A percentile compares a stretch with the other conserved stretches of the same genome.
These are phyloP conservation scores for Varecia variegata DNA, from an alignment of 2,797 vertebrate genomes.

Conservation along the genomic window DNA sequence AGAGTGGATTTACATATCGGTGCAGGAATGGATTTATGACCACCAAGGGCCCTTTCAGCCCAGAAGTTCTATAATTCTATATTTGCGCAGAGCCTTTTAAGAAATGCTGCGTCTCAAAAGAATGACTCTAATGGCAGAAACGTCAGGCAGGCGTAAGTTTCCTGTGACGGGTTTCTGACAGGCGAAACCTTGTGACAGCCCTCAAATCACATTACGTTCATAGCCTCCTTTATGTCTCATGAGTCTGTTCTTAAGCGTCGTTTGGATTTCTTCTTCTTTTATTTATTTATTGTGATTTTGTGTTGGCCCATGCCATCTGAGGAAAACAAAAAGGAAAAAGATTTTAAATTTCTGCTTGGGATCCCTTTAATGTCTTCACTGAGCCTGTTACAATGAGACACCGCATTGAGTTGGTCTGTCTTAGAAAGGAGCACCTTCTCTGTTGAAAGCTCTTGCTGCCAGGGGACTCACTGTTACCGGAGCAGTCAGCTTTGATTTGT, in stretches of 20 bases:
- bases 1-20: not conserved
- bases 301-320: not conserved
- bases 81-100: not conserved
- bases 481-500: conserved; percentile 65
- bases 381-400: not conserved
- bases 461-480: not conserved
- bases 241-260: not conserved
- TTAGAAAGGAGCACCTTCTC: conserved; percentile 30
- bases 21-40: not conserved
- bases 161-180: not conserved
- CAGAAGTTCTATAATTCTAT: not conserved
- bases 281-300: not conserved
- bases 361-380: conserved; percentile 11
- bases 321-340: not conserved
- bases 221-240: not conserved
- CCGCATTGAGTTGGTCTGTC: not conserved
- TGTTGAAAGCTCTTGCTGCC: not conserved
- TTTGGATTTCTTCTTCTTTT: conserved; percentile 28
- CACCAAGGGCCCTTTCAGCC: not conserved
- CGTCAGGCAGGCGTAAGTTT: not conserved
- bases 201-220: not conserved
- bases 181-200: not conserved
- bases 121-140: not conserved
- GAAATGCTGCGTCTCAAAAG: not conserved
- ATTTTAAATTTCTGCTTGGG: not conserved